phyloP scores from a whole-genome alignment of 2,888 invertebrate genomes.

The Melolontha melolontha region DNA sequence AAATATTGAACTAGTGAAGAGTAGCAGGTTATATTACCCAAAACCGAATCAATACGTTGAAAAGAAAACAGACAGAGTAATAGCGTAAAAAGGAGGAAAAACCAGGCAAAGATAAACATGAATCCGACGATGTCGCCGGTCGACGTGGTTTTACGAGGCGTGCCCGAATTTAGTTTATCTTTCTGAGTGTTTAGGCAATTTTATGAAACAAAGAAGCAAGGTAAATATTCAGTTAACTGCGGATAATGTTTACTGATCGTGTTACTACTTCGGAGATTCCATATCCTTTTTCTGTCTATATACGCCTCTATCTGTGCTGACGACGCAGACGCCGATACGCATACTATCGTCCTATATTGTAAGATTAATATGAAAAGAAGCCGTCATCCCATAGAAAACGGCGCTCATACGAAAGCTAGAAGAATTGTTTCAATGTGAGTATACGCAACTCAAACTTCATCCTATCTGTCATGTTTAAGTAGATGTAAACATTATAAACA shows the following conservation, averaged over 20 bases:
- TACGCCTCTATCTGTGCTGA: constrained; percentile 21
- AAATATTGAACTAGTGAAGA: constrained; percentile 18
- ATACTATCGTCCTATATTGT: constrained; percentile 13
- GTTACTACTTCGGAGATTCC: constrained; percentile 36
- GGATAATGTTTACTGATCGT: constrained; percentile 41
- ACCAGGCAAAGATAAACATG: constrained; percentile 30
- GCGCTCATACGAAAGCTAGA: no score
- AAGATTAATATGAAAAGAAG: constrained; percentile 25
- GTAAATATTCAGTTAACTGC: constrained; percentile 42
- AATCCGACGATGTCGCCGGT: constrained; percentile 26
- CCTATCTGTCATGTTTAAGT: no score
- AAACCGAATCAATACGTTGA: constrained; percentile 26
- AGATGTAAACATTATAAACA: no score
- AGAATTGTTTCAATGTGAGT: no score
- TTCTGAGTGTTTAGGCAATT: constrained; percentile 40
- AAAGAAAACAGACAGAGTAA: constrained; percentile 26
- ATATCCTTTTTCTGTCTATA: constrained; percentile 27
- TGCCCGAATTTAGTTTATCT: constrained; percentile 37
- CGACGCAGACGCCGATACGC: constrained; percentile 5
- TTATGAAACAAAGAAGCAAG: constrained; percentile 37
- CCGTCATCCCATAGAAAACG: neutral
- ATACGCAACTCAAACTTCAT: no score
- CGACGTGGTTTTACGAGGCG: constrained; percentile 21
- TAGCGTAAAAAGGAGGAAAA: constrained; percentile 16
- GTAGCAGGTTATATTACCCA: constrained; percentile 20